Evolutionary conservation across 35 echinoderm and acorn worm species (phyloP).

Genomic region (Anneissia japonica): DNA sequence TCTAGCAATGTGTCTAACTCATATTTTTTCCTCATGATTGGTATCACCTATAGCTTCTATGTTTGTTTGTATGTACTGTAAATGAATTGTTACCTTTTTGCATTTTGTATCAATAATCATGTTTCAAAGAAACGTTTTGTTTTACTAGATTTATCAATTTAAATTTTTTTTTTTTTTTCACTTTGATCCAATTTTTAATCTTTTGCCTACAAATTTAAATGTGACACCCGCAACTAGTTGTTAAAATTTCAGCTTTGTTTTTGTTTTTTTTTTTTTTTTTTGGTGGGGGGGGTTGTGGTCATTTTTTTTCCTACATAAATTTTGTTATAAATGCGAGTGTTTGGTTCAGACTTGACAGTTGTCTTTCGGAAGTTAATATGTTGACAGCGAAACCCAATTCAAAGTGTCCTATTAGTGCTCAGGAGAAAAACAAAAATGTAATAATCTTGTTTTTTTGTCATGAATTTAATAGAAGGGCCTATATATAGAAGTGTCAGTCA

Average conservation of each 20-base stretch:
- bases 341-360: background rate
- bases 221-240: no score
- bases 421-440: no score
- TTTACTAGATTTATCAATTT: background rate
- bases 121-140: background rate
- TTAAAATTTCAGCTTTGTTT: no score
- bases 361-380: background rate
- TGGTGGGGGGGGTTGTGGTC: background rate
- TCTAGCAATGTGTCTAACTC: background rate
- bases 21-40: background rate
- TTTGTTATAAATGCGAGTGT: background rate
- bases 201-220: no score
- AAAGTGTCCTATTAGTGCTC: background rate
- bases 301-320: background rate
- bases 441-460: no score
- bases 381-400: background rate
- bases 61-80: background rate
- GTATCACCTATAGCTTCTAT: background rate
- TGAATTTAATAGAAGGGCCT: no score
- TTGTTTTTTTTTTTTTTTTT: no score
- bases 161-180: background rate
- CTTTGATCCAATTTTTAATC: background rate
- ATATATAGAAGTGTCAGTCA: no score
- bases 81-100: no score
- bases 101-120: no score